Conservation (phyloP, 2,113 vertebrate species). For the Tympanuchus pallidicinctus region DNA sequence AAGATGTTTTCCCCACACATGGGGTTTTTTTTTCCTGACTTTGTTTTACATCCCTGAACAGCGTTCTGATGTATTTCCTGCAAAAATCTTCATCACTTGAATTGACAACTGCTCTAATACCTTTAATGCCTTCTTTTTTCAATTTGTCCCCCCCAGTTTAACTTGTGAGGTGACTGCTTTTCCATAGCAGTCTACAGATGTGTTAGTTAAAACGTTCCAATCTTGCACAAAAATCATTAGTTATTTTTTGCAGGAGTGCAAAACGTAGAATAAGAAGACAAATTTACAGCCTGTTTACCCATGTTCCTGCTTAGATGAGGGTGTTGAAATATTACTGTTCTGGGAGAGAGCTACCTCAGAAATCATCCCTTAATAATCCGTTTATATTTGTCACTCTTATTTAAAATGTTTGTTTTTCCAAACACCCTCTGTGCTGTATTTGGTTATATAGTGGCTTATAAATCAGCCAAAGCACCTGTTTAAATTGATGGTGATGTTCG, state of each 20-base stretch:
- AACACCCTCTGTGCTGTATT: conserved; percentile 32
- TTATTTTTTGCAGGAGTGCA: background rate
- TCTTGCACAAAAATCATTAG: background rate
- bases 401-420: conserved; percentile 30
- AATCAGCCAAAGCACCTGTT: conserved; percentile 50
- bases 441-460: conserved; percentile 55
- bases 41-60: background rate
- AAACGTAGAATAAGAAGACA: background rate
- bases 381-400: conserved; percentile 9
- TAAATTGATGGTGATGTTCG: conserved; percentile 43
- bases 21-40: background rate
- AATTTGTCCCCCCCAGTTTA: background rate
- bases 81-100: fast-evolving
- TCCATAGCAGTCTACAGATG: background rate
- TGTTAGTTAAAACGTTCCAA: background rate
- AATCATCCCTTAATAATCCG: conserved; percentile 42
- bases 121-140: background rate
- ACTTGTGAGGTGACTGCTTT: background rate
- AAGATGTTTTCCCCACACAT: background rate
- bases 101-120: background rate
- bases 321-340: conserved; percentile 26
- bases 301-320: conserved; percentile 1
- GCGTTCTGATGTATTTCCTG: background rate
- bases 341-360: conserved; percentile 10
- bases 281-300: conserved; percentile 29